Base-by-base conservation (phyloP, 2,888 invertebrate species). In the Chaetogeoica ovagalla region DNA sequence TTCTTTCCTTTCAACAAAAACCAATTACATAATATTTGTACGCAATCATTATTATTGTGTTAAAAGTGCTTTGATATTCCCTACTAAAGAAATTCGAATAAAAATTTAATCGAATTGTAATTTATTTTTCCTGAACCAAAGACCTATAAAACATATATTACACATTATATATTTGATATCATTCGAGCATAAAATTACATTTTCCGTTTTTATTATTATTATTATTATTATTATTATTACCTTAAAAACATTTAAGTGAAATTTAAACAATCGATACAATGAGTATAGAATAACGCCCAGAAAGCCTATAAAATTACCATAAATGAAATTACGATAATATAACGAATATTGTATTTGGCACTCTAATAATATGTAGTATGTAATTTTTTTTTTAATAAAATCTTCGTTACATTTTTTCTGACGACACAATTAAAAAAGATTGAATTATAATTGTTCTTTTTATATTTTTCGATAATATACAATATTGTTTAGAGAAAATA, bases 51-150 rank as follows among this genome's bases (percentile, higher is more conserved):
- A 65, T 62, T 65, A 39, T 74, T 62, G 15, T 39, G 55, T 66
- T 43, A 17, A 75, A n/a, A 65, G 19, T 19, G 17, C 43, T 66
- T 66, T 57, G 66, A 75, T 66, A 19, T 57, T 13, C n/a, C 57
- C n/a, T 39, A 30, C 30, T 30, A 23, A 52, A 66, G 66, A 37
- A 75, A 66, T 66, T 66, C 57, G 23, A 43, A 66, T 59, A 59
- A 66, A 75, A 43, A 21, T 57, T 75, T 37, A 43, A 66, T 75
- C 66, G 43, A 65, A 75, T 66, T 57, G 74, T 57, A 52, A 65
- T 75, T 66, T 75, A 65, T 57, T 66, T 57, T 74, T 66, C 19
- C 39, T 4, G 37, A 43, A 39, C 52, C 37, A 75, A 66, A 55
- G 66, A n/a, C 21, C 43, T 75, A 43, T 66, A 59, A 66, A 66